Percentiles rank a stretch among this genome's conserved stretches.
Conservation (phyloP, 2,888 invertebrate genomes). For the Leptopilina myrica region DNA sequence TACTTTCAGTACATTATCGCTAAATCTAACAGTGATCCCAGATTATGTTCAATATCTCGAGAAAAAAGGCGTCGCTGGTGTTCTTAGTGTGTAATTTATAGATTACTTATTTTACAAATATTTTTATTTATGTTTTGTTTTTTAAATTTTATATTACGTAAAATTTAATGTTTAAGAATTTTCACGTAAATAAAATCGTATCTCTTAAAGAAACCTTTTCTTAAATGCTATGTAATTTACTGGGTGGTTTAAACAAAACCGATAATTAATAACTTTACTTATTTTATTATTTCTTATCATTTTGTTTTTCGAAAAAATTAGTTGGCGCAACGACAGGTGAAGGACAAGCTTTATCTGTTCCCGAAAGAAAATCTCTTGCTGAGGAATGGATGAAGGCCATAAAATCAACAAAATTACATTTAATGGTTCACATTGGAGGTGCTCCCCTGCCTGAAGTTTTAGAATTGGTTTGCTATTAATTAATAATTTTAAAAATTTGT, state of each 20-base stretch:
- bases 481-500: neutral
- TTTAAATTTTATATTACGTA: neutral
- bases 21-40: conserved; percentile 78
- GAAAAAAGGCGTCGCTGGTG: conserved; percentile 81
- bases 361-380: conserved; percentile 82
- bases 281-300: neutral
- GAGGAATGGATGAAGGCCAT: conserved; percentile 82
- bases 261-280: too few species aligned
- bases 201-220: too few species aligned
- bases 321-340: conserved; percentile 90
- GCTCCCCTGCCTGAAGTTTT: conserved; percentile 82
- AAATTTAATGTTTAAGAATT: neutral
- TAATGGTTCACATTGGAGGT: conserved; percentile 87
- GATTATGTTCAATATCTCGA: conserved; percentile 83
- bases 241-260: too few species aligned
- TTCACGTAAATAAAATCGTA: too few species aligned
- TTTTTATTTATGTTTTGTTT: neutral
- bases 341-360: conserved; percentile 82
- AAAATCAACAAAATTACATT: conserved; percentile 78
- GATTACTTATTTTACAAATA: neutral
- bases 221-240: too few species aligned
- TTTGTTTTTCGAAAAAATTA: conserved; percentile 64
- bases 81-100: conserved; percentile 80
- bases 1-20: conserved; percentile 48
- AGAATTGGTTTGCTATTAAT: conserved; percentile 78